Conservation (phyloP, 2,113 vertebrate genomes). For the Apteryx owenii region DNA sequence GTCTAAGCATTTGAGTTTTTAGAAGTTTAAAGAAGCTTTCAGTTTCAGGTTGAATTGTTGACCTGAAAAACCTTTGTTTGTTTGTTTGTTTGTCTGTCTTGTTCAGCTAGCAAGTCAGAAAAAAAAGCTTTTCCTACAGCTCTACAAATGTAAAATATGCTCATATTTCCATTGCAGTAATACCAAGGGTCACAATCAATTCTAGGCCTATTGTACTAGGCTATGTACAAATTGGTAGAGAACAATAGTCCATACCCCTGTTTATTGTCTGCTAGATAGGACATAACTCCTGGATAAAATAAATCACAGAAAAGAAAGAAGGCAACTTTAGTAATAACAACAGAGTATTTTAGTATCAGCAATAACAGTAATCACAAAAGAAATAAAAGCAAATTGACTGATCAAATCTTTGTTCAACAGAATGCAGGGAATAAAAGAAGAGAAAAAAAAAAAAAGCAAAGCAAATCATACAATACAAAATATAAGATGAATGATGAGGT, state of each 20-base stretch:
- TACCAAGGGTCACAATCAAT: not conserved
- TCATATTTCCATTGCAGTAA: not conserved
- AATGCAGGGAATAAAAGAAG: not conserved
- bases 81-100: not conserved
- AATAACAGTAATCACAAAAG: not conserved
- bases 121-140: not conserved
- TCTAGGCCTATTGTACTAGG: not conserved
- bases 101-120: not conserved
- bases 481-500: not conserved
- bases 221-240: not conserved
- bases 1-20: not conserved
- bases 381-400: not conserved
- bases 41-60: not conserved
- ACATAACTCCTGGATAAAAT: not conserved
- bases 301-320: not conserved
- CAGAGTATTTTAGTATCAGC: not conserved
- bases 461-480: not conserved
- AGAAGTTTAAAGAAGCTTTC: not conserved
- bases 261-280: not conserved
- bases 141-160: not conserved
- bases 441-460: not conserved
- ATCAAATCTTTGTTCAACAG: not conserved
- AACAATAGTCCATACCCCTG: not conserved
- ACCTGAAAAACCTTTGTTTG: not conserved
- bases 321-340: not conserved